Conservation (phyloP, 2,888 invertebrate species). For the Acanthoscelides obtectus region DNA sequence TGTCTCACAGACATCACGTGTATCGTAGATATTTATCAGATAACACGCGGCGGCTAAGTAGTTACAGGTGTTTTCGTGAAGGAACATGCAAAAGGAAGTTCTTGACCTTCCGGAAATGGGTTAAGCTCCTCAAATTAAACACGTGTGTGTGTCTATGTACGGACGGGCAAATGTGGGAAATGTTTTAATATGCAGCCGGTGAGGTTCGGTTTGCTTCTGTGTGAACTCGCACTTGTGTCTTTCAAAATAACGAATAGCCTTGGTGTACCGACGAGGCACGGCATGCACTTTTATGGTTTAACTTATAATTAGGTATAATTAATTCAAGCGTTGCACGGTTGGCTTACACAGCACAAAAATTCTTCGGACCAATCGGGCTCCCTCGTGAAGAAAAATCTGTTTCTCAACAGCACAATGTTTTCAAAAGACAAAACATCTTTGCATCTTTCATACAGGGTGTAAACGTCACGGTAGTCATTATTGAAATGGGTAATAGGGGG, state of each 20-base stretch:
- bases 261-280: neutral
- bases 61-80: conserved; percentile 20
- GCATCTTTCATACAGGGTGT: no score
- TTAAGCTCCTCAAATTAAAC: conserved; percentile 43
- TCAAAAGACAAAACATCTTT: no score
- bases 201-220: neutral
- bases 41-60: neutral
- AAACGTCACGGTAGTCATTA: no score
- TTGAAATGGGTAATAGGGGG: no score
- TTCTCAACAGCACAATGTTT: no score
- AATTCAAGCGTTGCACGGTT: no score
- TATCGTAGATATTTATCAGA: neutral
- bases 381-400: no score
- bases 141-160: conserved; percentile 27
- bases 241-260: neutral
- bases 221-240: neutral
- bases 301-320: neutral
- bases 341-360: no score
- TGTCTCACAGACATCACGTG: no score
- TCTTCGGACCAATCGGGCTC: no score
- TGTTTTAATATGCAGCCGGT: neutral
- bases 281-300: neutral
- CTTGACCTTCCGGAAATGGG: conserved; percentile 43
- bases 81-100: conserved; percentile 34
- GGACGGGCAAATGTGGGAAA: neutral